Evolutionary conservation across 2,888 invertebrate genomes (phyloP).

Genomic region (Cheilosia soror): DNA sequence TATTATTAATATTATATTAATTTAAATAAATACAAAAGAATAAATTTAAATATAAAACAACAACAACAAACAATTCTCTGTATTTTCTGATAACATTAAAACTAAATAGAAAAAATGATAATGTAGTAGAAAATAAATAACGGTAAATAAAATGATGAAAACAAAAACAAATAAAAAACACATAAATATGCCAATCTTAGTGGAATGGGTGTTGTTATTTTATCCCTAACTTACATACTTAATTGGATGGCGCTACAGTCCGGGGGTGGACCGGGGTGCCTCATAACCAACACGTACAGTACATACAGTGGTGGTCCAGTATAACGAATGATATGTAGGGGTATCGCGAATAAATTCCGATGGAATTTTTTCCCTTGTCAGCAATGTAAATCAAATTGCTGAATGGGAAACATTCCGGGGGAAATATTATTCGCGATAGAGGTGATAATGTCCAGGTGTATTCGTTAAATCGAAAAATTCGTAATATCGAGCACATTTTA

Average conservation of each 20-base stretch:
- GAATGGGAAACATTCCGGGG: no score
- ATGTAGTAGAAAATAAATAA: constrained; percentile 75
- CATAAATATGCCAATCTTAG: constrained; percentile 72
- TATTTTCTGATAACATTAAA: constrained; percentile 75
- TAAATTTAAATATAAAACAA: constrained; percentile 43
- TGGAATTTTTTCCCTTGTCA: no score
- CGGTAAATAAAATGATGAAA: constrained; percentile 73
- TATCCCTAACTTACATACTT: background rate
- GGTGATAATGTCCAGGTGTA: no score
- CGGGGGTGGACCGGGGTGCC: background rate
- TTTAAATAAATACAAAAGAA: constrained; percentile 57
- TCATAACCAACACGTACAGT: no score
- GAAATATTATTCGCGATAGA: no score
- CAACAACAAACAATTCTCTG: constrained; percentile 66
- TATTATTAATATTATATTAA: constrained; percentile 71
- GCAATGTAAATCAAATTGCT: no score
- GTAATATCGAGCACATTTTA: no score
- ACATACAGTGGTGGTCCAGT: no score
- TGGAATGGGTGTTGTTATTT: constrained; percentile 37
- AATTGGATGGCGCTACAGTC: background rate
- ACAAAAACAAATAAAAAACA: constrained; percentile 60
- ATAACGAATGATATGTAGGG: no score
- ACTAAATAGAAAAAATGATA: constrained; percentile 73
- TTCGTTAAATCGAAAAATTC: no score
- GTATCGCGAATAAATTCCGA: no score